Evolutionary conservation across 2,797 vertebrate species (phyloP).

Genomic region (Malurus splendens): DNA sequence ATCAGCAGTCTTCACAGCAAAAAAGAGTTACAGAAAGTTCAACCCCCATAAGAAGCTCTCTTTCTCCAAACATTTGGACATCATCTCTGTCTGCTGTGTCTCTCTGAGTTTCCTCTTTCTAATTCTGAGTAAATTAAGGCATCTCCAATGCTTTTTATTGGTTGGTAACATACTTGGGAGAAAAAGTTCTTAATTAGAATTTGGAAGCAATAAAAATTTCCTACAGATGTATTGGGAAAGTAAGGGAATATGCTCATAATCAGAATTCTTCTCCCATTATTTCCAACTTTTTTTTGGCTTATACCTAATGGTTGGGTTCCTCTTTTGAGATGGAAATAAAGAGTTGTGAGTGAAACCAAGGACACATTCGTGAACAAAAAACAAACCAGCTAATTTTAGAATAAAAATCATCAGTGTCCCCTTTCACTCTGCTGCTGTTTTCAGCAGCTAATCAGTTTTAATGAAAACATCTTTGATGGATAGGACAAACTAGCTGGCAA

Average conservation of each 20-base stretch:
- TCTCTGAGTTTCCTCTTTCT: conserved; percentile 3
- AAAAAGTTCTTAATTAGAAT: neutral
- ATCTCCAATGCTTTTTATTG: neutral
- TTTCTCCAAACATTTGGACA: neutral
- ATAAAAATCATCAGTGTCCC: neutral
- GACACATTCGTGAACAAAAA: neutral
- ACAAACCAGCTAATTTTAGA: neutral
- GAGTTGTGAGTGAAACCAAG: neutral
- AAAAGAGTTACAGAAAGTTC: neutral
- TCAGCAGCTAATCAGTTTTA: conserved; percentile 21
- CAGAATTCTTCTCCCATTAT: neutral
- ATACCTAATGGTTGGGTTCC: neutral
- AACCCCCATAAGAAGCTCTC: neutral
- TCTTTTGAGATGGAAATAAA: neutral
- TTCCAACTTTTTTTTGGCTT: neutral
- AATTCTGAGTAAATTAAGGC: neutral
- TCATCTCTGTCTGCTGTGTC: neutral
- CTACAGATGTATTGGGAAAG: neutral
- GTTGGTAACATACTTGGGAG: neutral
- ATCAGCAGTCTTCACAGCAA: conserved; percentile 8
- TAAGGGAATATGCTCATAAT: neutral
- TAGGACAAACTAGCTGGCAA: neutral
- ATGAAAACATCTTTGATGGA: neutral
- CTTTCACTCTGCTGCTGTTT: neutral
- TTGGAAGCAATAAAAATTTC: neutral